These are phyloP conservation scores for Eucriotettix oculatus DNA, from an alignment of 2,888 invertebrate genomes.

Conservation along the genomic window DNA sequence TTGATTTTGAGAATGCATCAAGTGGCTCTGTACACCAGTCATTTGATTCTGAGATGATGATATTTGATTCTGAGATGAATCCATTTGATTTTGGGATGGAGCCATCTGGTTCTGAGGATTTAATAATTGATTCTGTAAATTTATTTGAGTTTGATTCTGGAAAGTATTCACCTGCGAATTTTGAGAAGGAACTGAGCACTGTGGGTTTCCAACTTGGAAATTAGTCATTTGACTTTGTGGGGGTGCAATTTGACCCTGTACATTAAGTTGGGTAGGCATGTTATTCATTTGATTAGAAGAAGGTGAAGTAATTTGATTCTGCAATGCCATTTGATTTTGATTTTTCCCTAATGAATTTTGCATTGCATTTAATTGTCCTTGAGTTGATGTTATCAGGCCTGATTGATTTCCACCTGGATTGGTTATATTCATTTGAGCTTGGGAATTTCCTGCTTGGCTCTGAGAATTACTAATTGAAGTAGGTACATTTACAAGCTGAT, in stretches of 20 bases:
- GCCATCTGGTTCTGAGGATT: not conserved
- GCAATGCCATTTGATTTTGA: conserved; percentile 1
- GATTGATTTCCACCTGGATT: too few species aligned
- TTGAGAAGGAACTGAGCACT: not conserved
- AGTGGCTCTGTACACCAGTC: not conserved
- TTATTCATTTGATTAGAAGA: too few species aligned
- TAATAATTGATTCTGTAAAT: not conserved
- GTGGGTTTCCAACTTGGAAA: too few species aligned
- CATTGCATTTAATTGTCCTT: too few species aligned
- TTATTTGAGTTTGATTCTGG: conserved; percentile 1
- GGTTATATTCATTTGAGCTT: too few species aligned
- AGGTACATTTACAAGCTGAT: not conserved
- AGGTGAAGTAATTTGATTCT: not conserved
- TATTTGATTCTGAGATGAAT: not conserved
- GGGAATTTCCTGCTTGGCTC: not conserved
- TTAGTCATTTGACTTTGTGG: too few species aligned
- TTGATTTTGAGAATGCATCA: not conserved
- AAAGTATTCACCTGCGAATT: not conserved
- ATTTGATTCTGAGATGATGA: not conserved
- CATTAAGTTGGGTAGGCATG: too few species aligned
- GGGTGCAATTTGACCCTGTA: too few species aligned
- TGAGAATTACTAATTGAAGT: not conserved
- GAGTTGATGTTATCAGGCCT: too few species aligned
- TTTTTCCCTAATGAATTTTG: not conserved
- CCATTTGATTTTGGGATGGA: not conserved